A percentile compares a stretch with the other conserved stretches of the same genome.
These are phyloP conservation scores for Paratrypauchen microcephalus DNA, from an alignment of 2,797 vertebrate genomes.

Conservation along the genomic window DNA sequence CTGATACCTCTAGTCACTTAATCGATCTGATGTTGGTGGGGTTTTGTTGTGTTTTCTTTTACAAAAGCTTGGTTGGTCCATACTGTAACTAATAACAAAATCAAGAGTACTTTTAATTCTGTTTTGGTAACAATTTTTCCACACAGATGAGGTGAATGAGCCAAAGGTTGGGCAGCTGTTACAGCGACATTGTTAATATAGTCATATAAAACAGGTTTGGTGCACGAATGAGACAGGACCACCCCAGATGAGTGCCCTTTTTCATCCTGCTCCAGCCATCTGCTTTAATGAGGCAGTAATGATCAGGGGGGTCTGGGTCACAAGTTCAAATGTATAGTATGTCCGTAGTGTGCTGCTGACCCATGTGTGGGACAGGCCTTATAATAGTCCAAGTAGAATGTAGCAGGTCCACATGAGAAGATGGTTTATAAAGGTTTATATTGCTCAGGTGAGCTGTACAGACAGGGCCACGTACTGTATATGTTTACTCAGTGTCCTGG, in stretches of 20 bases:
- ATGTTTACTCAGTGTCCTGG: background rate
- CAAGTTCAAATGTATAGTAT: slow-evolving; percentile 36
- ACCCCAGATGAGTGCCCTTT: slow-evolving; percentile 16
- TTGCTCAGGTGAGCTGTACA: slow-evolving; percentile 1
- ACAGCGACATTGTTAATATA: slow-evolving; percentile 19
- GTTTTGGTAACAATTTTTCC: slow-evolving; percentile 12
- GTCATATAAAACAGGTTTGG: slow-evolving; percentile 25
- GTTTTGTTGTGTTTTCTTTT: background rate
- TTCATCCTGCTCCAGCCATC: slow-evolving; percentile 24
- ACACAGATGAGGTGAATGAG: slow-evolving; percentile 6
- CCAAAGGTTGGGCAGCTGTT: background rate
- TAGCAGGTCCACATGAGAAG: slow-evolving; percentile 26
- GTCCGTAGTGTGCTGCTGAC: slow-evolving; percentile 41
- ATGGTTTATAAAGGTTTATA: slow-evolving; percentile 3
- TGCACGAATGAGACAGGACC: slow-evolving; percentile 35
- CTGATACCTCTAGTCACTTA: background rate
- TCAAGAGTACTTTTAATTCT: background rate
- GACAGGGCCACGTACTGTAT: background rate
- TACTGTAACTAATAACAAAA: background rate
- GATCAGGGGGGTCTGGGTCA: slow-evolving; percentile 53
- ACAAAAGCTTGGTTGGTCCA: background rate
- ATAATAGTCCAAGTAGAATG: background rate
- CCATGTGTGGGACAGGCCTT: slow-evolving; percentile 39
- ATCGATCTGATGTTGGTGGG: background rate
- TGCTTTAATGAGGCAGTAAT: slow-evolving; percentile 34